Evolutionary conservation across 2,113 vertebrate species (phyloP).

Genomic region (Athene cunicularia): DNA sequence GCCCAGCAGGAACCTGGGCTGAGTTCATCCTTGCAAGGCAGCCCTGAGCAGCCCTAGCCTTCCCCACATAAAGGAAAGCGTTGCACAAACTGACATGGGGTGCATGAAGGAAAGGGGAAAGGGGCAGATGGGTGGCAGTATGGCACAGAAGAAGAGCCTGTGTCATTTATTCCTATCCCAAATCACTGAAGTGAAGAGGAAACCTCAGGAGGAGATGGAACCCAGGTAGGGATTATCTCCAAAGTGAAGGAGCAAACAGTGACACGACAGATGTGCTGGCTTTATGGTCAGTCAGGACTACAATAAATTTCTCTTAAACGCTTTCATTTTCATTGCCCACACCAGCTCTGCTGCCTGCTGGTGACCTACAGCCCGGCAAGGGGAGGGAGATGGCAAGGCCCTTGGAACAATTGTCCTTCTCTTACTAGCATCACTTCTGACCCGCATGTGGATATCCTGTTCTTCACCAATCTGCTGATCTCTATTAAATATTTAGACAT

Average conservation of each 20-base stretch:
- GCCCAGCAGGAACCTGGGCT: not conserved
- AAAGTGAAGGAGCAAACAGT: not conserved
- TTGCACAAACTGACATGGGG: not conserved
- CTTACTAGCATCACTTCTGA: not conserved
- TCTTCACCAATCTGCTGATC: not conserved
- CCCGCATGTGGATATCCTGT: not conserved
- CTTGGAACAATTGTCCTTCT: not conserved
- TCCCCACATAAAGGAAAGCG: accelerated
- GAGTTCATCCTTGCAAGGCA: not conserved
- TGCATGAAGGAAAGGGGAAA: not conserved
- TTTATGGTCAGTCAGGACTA: not conserved
- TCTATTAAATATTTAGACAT: not conserved
- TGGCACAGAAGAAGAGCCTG: accelerated
- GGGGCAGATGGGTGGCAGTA: not conserved
- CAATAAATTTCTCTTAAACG: not conserved
- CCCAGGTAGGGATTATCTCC: not conserved
- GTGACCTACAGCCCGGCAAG: not conserved
- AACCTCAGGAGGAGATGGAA: not conserved
- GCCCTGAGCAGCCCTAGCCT: not conserved
- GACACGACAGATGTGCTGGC: accelerated
- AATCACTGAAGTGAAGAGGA: not conserved
- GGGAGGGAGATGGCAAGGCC: not conserved
- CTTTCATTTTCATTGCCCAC: not conserved
- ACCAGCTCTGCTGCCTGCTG: not conserved
- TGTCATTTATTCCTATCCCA: not conserved